Evolutionary conservation across 2,888 invertebrate species (phyloP).

Genomic region (Netelia melanura): DNA sequence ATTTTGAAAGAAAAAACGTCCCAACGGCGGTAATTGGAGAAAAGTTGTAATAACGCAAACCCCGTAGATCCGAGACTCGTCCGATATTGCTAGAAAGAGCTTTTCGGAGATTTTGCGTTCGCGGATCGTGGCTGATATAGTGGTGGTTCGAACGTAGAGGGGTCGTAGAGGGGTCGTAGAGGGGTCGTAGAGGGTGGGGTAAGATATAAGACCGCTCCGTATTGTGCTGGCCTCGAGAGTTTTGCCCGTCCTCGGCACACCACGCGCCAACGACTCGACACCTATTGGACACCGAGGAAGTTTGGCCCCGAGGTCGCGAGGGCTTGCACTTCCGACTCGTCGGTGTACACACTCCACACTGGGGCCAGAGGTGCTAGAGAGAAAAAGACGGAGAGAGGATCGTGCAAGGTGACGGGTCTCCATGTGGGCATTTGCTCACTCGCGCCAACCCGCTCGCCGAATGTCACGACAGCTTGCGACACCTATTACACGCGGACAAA

Average conservation of each 20-base stretch:
- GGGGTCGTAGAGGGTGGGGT: background rate
- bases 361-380: conserved; percentile 63
- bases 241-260: conserved; percentile 1
- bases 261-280: conserved; percentile 34
- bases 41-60: conserved; percentile 29
- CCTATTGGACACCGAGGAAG: conserved; percentile 64
- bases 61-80: conserved; percentile 18
- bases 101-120: conserved; percentile 15
- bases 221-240: conserved; percentile 43
- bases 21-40: background rate
- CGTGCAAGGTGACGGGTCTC: conserved; percentile 66
- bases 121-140: background rate
- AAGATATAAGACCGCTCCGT: background rate
- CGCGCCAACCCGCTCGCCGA: conserved; percentile 33
- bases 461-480: conserved; percentile 66
- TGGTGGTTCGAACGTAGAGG: background rate
- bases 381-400: conserved; percentile 30
- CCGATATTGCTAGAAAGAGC: conserved; percentile 45
- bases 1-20: background rate
- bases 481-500: conserved; percentile 57
- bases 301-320: conserved; percentile 60
- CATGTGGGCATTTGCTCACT: conserved; percentile 45
- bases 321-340: conserved; percentile 59
- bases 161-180: background rate
- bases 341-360: conserved; percentile 29